Conservation (phyloP, 2,888 invertebrate genomes). For the Leptothorax acervorum region DNA sequence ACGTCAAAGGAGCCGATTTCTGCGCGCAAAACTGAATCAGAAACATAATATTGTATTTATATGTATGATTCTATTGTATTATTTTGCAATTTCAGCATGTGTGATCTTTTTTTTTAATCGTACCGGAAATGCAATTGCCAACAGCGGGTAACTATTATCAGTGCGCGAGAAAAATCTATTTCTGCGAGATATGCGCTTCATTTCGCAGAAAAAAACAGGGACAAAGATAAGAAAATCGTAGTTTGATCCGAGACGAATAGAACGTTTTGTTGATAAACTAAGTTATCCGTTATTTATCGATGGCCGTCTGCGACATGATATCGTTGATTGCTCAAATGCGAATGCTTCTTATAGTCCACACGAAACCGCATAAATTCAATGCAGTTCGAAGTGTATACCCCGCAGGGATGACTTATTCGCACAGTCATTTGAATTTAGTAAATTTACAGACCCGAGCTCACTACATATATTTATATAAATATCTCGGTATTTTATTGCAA, state of each 20-base stretch:
- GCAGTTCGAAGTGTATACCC: not conserved
- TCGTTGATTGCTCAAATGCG: constrained; percentile 14
- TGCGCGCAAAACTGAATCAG: not conserved
- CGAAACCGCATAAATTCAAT: constrained; percentile 3
- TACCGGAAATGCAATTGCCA: constrained; percentile 11
- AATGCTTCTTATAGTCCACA: constrained; percentile 10
- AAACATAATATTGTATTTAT: not conserved
- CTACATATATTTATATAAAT: not conserved
- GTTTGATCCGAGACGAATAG: not conserved
- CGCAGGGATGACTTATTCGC: not conserved
- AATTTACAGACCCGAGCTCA: not conserved
- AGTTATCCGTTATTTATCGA: constrained; percentile 42
- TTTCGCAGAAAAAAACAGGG: not conserved
- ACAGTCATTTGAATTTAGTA: not conserved
- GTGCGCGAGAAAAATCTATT: constrained; percentile 11
- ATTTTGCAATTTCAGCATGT: not conserved
- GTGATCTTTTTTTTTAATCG: not conserved
- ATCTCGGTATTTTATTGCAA: no score
- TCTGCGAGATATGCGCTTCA: not conserved
- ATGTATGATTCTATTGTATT: not conserved
- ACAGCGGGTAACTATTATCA: constrained; percentile 20
- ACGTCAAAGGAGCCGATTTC: not conserved
- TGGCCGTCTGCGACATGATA: not conserved
- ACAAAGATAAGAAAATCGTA: constrained; percentile 1
- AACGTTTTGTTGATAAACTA: constrained; percentile 32